A percentile compares a stretch with the other conserved stretches of the same genome.
These are phyloP conservation scores for Isoperla grammatica DNA, from an alignment of 2,888 invertebrate genomes.

Conservation along the genomic window DNA sequence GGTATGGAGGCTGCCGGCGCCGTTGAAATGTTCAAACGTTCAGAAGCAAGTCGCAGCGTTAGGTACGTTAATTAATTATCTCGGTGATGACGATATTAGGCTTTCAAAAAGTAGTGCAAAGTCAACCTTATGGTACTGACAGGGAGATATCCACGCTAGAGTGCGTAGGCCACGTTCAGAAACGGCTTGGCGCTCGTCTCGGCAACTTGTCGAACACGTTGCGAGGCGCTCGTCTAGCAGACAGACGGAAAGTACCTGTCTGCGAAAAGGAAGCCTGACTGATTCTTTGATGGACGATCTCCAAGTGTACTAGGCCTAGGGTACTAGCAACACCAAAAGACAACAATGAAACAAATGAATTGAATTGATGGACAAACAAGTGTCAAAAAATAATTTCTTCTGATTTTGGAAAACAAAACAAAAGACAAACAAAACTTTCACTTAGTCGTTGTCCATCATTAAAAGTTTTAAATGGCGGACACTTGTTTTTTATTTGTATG, in stretches of 20 bases:
- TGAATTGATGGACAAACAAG: too few relatives aligned
- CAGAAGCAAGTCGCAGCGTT: slow-evolving; percentile 1
- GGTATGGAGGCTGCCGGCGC: too few relatives aligned
- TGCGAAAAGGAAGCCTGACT: neutral
- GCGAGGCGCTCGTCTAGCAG: neutral
- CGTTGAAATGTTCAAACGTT: too few relatives aligned
- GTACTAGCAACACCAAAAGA: neutral
- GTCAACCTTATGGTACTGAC: slow-evolving; percentile 7
- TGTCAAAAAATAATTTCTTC: too few relatives aligned
- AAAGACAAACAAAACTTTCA: too few relatives aligned
- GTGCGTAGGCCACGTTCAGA: slow-evolving; percentile 1
- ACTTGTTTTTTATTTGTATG: too few relatives aligned
- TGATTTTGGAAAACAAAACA: too few relatives aligned
- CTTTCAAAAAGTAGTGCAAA: slow-evolving; percentile 4
- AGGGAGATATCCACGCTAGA: neutral
- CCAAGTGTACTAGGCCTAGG: slow-evolving; percentile 5
- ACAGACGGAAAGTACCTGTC: neutral
- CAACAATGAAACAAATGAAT: too few relatives aligned
- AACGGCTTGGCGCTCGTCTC: neutral
- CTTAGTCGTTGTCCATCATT: too few relatives aligned
- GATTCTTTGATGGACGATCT: neutral
- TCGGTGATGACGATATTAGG: slow-evolving; percentile 24
- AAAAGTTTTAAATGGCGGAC: too few relatives aligned
- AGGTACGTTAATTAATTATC: slow-evolving; percentile 15
- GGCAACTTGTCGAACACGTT: neutral